phyloP scores from a whole-genome alignment of 2,797 vertebrate species.

The Pipistrellus kuhlii region DNA sequence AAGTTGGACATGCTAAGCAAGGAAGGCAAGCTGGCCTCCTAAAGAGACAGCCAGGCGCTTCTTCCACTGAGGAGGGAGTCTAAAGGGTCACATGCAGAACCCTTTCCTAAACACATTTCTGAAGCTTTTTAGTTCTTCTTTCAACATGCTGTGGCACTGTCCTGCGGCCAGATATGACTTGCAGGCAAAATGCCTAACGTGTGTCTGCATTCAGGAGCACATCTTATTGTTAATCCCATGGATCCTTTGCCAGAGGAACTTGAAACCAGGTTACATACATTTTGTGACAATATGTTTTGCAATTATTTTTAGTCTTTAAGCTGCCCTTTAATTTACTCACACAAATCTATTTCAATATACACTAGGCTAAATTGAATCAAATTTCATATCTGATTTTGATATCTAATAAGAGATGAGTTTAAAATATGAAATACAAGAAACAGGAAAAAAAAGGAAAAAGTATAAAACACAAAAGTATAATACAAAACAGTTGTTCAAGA shows the following conservation, averaged over 20 bases:
- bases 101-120: not conserved
- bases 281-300: conserved; percentile 46
- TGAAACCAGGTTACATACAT: not conserved
- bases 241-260: conserved; percentile 23
- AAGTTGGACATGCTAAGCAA: conserved; percentile 42
- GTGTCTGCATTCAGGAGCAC: not conserved
- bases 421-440: not conserved
- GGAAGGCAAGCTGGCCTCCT: not conserved
- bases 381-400: conserved; percentile 44
- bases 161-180: not conserved
- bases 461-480: conserved; percentile 24
- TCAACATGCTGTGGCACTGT: not conserved
- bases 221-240: conserved; percentile 22
- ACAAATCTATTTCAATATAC: conserved; percentile 24
- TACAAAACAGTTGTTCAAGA: not conserved
- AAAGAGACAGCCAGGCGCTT: not conserved
- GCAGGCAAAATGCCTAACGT: not conserved
- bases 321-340: conserved; percentile 59
- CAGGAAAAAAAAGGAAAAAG: not conserved
- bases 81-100: not conserved
- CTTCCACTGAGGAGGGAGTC: not conserved
- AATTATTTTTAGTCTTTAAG: conserved; percentile 63
- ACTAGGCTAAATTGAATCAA: conserved; percentile 45
- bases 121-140: not conserved
- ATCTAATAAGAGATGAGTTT: conserved; percentile 8